Evolutionary conservation across 2,797 vertebrate genomes (phyloP), one percentile per base, ranked within the genome.

Genomic region (Pseudopleuronectes americanus): DNA sequence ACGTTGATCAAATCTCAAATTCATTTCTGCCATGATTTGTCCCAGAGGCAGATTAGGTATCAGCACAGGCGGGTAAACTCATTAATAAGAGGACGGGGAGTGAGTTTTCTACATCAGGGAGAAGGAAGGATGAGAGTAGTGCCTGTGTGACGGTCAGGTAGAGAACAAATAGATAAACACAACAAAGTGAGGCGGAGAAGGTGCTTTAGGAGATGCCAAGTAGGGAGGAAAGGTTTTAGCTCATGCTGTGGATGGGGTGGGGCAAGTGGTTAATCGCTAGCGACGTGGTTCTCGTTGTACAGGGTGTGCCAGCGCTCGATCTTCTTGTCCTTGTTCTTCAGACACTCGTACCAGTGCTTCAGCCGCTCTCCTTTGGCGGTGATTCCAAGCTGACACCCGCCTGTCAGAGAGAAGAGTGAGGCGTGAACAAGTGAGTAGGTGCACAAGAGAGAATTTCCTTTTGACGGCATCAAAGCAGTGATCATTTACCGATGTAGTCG

Each of bases 311-410:
- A 99, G 80, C 97, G 97, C 81, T 99, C 97, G 0, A 99, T 98
- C 92, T 93, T 97, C 96, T 98, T 98, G 92, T 99, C 97, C 89
- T 99, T 99, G 93, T 99, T 99, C 92, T 99, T 99, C 90, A 99
- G 75, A 63, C 97, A 99, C 84, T 98, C 97, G 0, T 98, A 99
- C 97, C 97, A 99, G 92, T 98, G 96, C 93, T 98, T 99, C 90
- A 99, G 95, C 68, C 96, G 89, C 83, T 99, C 97, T 1, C 97
- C 97, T 84, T 99, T 99, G 56, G 97, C 97, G 0, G 95, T 97
- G 86, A 99, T 99, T 45, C 97, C 97, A 54, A 99, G 92, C 89
- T 97, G 97, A 85, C 97, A 98, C 4, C 97, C 96, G 0, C 97
- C 97, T 99, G 90, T 31, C 59, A 51, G 66, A 59, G 8, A 53